Evolutionary conservation across 2,888 invertebrate genomes (phyloP), one percentile per base, ranked within the genome.

Genomic region (Noctua janthe): DNA sequence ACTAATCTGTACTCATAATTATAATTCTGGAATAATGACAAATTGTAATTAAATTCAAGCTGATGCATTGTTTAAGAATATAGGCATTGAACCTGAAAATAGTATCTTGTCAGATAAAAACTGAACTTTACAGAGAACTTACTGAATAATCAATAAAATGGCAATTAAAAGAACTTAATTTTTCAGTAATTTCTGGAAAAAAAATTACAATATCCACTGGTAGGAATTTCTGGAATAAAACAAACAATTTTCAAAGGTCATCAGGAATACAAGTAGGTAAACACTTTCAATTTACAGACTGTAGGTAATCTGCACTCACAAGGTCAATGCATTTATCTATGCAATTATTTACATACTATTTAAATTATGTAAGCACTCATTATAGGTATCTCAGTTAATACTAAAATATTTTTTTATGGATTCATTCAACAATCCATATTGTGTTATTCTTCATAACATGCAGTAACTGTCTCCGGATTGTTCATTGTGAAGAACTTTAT

Each of bases 341-440:
- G 72, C 51, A 80, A 76, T 75, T 71, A 84, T 85, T 72, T 70
- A 83, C 69, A 51, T 74, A 90, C 92, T 89, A 67, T 81, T 81
- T 69, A 51, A 43, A 71, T 49, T 51, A 67, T 56, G 39, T 74
- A 56, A 56, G 54, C 35, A 49, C 23, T 43, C 56, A 29, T 4
- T 47, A n/a, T 7, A 20, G 23, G 7, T 43, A 20, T 17, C 51
- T 15, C 2, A 23, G 23, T 51, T 71, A 56, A 54, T 54, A 70
- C 35, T 56, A 23, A 73, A 11, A 49, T 20, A 23, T 15, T 69
- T 67, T 35, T 79, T 70, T 71, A 78, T 67, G 56, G 23, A 43
- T 49, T 20, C 29, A 20, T 17, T 69, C 8, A 51, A 62, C 23
- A 13, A 59, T 51, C 6, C 15, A 51, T 66, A 2, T 43, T 69